Percentiles rank a stretch among this genome's conserved stretches.
These are phyloP conservation scores for Spinus olivaceus DNA, from an alignment of 2,797 vertebrate genomes.

Conservation along the genomic window DNA sequence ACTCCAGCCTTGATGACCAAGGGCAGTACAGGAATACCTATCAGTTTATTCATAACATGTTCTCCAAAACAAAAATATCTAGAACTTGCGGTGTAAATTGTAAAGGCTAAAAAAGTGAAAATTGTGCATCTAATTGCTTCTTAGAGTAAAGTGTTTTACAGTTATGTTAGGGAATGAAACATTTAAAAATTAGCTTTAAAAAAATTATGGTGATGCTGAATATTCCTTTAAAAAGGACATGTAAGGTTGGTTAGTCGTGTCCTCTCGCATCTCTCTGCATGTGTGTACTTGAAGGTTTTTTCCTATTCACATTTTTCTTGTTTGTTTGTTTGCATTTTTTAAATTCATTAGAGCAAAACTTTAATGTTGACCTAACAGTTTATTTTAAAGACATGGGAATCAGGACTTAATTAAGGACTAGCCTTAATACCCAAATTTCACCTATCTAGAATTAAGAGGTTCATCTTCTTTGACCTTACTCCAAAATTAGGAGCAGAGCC, in stretches of 20 bases:
- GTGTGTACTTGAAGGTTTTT: rapidly evolving
- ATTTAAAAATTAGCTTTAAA: background rate
- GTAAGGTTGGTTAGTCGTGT: rapidly evolving
- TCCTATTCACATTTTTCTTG: background rate
- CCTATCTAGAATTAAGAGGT: background rate
- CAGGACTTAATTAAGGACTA: background rate
- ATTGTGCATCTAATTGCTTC: background rate
- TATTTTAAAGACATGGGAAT: background rate
- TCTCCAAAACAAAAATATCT: background rate
- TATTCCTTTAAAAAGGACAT: background rate
- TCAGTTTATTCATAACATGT: background rate
- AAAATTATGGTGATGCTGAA: background rate
- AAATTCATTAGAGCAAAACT: background rate
- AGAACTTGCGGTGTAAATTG: background rate
- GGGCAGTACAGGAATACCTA: background rate
- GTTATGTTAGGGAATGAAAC: background rate
- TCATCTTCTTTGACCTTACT: background rate
- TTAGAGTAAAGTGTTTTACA: background rate
- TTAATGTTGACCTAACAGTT: background rate
- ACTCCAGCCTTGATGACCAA: background rate
- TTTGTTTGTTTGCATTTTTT: background rate
- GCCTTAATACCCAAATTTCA: background rate
- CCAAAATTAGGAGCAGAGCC: background rate
- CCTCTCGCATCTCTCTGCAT: background rate
- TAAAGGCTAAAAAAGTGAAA: background rate